Base-by-base conservation (phyloP, 2,113 vertebrate genomes). In the Tupaia tana region DNA sequence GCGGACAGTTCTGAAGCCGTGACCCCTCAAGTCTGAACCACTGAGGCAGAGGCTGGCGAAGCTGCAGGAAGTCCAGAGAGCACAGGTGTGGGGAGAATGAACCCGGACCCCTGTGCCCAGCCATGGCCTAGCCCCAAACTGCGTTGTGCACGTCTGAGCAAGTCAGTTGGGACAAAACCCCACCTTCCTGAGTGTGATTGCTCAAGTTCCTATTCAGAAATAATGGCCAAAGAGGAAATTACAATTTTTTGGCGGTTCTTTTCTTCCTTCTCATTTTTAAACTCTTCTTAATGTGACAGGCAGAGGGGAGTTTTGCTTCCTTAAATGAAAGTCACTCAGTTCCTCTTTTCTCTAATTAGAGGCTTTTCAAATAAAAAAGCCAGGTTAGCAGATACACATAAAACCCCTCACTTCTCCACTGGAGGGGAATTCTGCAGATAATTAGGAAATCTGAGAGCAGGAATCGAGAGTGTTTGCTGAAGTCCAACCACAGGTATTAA, bases 221-320 rank as follows among this genome's bases (percentile, higher is more conserved):
- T 75, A 97, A 97, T 93, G 9, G 78, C 92, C 84, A 59, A 92
- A 96, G 89, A 97, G 98, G 97, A 98, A 98, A 98, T 98, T 97
- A 94, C 29, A 7, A 7, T 80, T 25, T 93, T 94, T 96, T 94
- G 94, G 67, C 52, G 84, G 94, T 0, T 96, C 69, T 95, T 90
- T 90, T 93, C 94, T 97, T 98, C 96, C 98, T 98, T 98, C 97
- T 97, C 96, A 78, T 94, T 98, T 96, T 93, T 81, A 91, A 89
- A 85, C 18, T 73, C 94, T 96, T 75, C 93, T 87, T 61, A 85
- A 91, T 54, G 79, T 93, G 77, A 83, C 83, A 94, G 92, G 79
- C 61, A 93, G 95, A 91, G 18, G 70, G 52, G 56, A 87, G 86
- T 95, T 97, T 97, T 97, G 84, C 88, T 98, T 98, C 98, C 97